phyloP scores from a whole-genome alignment of 2,797 vertebrate genomes.

The Dallia pectoralis region DNA sequence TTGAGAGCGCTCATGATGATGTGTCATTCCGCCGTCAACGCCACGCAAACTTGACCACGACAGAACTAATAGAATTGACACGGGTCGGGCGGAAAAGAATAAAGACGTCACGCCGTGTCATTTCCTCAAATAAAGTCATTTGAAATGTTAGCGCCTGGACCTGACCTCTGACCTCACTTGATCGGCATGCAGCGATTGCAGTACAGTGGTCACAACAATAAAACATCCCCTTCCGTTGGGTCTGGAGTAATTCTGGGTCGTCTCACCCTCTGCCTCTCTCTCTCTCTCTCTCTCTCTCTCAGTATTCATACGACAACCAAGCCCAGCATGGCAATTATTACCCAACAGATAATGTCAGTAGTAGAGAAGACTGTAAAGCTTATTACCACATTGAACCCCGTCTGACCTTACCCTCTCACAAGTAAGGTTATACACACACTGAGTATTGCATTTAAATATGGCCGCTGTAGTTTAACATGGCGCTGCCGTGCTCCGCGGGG shows the following conservation, averaged over 20 bases:
- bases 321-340: constrained; percentile 65
- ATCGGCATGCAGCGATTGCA: neutral
- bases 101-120: neutral
- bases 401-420: constrained; percentile 57
- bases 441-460: constrained; percentile 67
- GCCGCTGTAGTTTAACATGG: constrained; percentile 52
- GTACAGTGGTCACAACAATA: neutral
- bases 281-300: constrained; percentile 38
- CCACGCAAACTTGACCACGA: neutral
- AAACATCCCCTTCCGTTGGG: neutral
- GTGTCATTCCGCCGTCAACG: neutral
- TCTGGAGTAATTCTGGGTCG: constrained; percentile 14
- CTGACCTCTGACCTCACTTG: neutral
- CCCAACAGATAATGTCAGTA: constrained; percentile 55
- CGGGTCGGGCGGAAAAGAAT: neutral
- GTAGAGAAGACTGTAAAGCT: constrained; percentile 46
- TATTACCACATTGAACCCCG: constrained; percentile 61
- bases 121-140: neutral
- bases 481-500: constrained; percentile 43
- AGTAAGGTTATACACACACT: constrained; percentile 68
- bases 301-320: constrained; percentile 49
- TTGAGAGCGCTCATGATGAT: neutral
- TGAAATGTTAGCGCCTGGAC: neutral
- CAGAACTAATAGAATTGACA: neutral
- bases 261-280: constrained; percentile 34